These are phyloP conservation scores for Drosophila orena DNA, from an alignment of 1,140 invertebrate species.

Conservation along the genomic window DNA sequence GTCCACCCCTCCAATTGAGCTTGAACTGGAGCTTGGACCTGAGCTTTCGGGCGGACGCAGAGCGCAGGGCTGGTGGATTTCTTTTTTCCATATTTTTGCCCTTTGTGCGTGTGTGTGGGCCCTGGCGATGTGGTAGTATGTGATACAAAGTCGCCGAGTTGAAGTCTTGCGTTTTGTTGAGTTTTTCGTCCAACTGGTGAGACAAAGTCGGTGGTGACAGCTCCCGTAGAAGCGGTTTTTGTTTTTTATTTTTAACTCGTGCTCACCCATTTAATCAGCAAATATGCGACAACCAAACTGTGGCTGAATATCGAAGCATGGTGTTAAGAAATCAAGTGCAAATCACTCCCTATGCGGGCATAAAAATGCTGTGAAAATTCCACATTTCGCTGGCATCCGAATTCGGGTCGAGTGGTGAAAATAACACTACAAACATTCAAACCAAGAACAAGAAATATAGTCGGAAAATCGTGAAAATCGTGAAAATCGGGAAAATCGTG, in stretches of 20 bases:
- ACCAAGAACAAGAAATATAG: slow-evolving; percentile 28
- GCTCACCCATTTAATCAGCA: slow-evolving; percentile 3
- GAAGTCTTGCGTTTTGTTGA: slow-evolving; percentile 70
- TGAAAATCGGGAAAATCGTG: background rate
- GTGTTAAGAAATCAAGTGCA: slow-evolving; percentile 19
- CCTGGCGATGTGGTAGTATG: slow-evolving; percentile 60
- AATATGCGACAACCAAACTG: background rate
- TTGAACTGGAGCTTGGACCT: slow-evolving; percentile 1
- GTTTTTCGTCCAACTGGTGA: slow-evolving; percentile 78
- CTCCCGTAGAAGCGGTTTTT: slow-evolving; percentile 64
- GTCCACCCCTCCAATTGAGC: slow-evolving; percentile 6
- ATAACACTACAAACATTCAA: slow-evolving; percentile 65
- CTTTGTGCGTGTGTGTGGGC: slow-evolving; percentile 12
- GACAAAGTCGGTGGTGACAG: slow-evolving; percentile 63
- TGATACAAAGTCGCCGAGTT: slow-evolving; percentile 75
- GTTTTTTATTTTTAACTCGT: slow-evolving; percentile 56
- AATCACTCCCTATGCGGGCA: background rate
- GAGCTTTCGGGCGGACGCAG: slow-evolving; percentile 30
- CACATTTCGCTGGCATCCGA: slow-evolving; percentile 69
- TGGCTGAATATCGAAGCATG: slow-evolving; percentile 15
- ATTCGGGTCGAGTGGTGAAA: slow-evolving; percentile 79
- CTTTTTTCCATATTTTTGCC: background rate
- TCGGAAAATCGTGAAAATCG: slow-evolving; percentile 1
- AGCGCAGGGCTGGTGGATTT: slow-evolving; percentile 30
- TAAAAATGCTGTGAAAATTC: slow-evolving; percentile 32